Percentiles rank a stretch among this genome's conserved stretches.
Conservation (phyloP, 2,113 vertebrate genomes). For the Ceyx margarethae region DNA sequence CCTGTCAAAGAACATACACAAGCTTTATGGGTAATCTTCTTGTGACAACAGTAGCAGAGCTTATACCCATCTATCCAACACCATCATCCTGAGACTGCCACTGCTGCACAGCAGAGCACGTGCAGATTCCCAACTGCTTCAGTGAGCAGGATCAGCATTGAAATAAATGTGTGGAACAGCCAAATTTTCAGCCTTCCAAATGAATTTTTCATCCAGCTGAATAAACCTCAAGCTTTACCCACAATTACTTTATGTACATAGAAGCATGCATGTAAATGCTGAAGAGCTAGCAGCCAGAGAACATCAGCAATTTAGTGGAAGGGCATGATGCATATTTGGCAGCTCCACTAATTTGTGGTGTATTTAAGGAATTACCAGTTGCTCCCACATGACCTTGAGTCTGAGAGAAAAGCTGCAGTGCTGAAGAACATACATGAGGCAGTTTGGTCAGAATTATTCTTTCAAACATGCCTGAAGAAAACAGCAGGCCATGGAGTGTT, state of each 20-base stretch:
- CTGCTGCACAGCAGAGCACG: neutral
- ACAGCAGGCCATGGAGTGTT: neutral
- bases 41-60: neutral
- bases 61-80: neutral
- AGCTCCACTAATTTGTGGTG: neutral
- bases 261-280: neutral
- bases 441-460: neutral
- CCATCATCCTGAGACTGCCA: neutral
- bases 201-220: neutral
- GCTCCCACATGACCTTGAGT: neutral
- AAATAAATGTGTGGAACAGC: neutral
- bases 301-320: neutral
- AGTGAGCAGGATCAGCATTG: neutral
- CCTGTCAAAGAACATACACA: neutral
- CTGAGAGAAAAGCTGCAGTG: neutral
- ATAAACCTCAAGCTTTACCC: neutral
- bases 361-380: neutral
- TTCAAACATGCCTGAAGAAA: neutral
- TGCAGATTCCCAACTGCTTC: neutral
- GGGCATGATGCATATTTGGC: accelerated
- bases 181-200: neutral
- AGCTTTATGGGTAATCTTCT: neutral
- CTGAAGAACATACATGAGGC: neutral
- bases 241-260: neutral
- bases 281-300: neutral